These are phyloP conservation scores for Platichthys flesus DNA, from an alignment of 2,113 vertebrate species.

Conservation along the genomic window DNA sequence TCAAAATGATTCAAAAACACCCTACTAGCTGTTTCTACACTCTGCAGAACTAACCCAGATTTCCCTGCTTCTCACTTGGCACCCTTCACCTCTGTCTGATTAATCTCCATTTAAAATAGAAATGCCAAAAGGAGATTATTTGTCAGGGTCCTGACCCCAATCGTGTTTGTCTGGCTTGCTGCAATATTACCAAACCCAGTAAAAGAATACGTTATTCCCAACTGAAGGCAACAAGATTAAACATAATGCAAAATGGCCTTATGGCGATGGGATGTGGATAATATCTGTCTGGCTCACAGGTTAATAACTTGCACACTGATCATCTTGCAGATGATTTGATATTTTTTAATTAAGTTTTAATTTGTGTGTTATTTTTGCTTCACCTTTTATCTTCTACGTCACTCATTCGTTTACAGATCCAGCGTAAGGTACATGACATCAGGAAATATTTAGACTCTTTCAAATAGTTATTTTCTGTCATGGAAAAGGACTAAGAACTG, in stretches of 20 bases:
- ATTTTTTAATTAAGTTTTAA: background rate
- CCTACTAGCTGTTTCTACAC: slow-evolving; percentile 10
- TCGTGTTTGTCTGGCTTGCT: slow-evolving; percentile 42
- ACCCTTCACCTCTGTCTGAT: slow-evolving; percentile 59
- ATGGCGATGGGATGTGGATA: slow-evolving; percentile 29
- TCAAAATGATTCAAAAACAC: slow-evolving; percentile 21
- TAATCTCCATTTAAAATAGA: slow-evolving; percentile 64
- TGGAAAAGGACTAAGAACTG: too few species aligned
- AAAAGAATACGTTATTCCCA: slow-evolving; percentile 35
- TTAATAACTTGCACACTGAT: slow-evolving; percentile 25
- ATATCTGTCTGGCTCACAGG: slow-evolving; percentile 21
- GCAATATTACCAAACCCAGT: slow-evolving; percentile 20
- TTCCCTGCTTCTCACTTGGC: slow-evolving; percentile 6
- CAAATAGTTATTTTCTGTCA: background rate
- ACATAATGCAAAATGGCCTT: slow-evolving; percentile 26
- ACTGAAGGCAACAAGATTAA: slow-evolving; percentile 47
- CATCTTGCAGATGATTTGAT: background rate
- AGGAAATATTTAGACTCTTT: slow-evolving; percentile 4
- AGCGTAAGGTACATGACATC: background rate
- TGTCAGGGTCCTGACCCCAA: slow-evolving; percentile 48
- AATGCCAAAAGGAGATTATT: slow-evolving; percentile 70
- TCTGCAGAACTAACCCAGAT: slow-evolving; percentile 15
- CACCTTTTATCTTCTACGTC: background rate
- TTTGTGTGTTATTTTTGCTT: background rate
- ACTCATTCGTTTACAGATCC: background rate